Base-by-base conservation (phyloP, 1,140 invertebrate genomes). In the Aleiodes sp. region DNA sequence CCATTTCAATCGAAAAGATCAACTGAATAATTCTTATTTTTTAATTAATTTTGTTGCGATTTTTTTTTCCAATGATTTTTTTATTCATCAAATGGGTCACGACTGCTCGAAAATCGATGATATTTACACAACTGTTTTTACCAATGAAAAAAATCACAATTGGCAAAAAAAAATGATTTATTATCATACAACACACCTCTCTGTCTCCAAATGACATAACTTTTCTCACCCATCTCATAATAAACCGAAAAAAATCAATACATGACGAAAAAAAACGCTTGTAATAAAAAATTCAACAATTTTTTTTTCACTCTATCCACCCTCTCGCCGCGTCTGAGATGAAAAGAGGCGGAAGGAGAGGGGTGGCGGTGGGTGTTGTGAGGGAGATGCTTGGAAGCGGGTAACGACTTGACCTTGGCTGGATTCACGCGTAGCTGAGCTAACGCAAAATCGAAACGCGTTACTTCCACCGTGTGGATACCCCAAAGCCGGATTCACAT, bases 391-490 rank as follows among this genome's bases (percentile, higher is more conserved):
- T 79, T 74, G 70, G 78, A 80, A 77, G 75, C 80, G 77, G 79
- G 79, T 78, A 81, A 79, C 79, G 82, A 86, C 84, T 85, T 86
- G 84, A 86, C 84, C 84, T 86, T 86, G 84, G 84, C 83, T 85
- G 81, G 83, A 82, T 86, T 86, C 82, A 86, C 84, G 84, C 84
- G 84, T 86, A 85, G 83, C 81, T 86, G 84, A 79, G 77, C 84
- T 85, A 86, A 86, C 82, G 84, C 78, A 86, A 86, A 86, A 86
- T 86, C 84, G 84, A 86, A 86, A 82, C 82, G 80, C 80, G 84
- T 86, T 86, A 86, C 83, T 86, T 86, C 84, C 84, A 85, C 82
- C 72, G 78, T 80, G 73, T 85, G 84, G 80, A 84, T 86, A 83
- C 80, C 80, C 82, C 80, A 86, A 84, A 86, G 84, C 83, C 77